Conservation (phyloP, 2,888 invertebrate genomes). For the Calliopum simillimum region DNA sequence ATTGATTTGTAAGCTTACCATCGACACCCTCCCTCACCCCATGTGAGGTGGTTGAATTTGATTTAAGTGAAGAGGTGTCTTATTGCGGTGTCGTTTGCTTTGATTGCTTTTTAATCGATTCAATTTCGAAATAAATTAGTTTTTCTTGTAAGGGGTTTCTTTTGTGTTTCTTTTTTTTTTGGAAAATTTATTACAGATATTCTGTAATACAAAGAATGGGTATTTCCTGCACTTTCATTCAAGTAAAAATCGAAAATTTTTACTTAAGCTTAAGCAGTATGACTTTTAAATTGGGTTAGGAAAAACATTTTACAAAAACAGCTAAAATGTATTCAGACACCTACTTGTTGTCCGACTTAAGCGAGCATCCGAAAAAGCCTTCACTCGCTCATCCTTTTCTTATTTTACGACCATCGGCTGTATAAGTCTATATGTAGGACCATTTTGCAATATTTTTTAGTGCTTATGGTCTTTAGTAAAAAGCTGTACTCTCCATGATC, state of each 20-base stretch:
- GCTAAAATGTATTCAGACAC: too few relatives aligned
- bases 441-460: too few relatives aligned
- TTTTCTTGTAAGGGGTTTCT: constrained; percentile 42
- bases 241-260: too few relatives aligned
- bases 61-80: constrained; percentile 53
- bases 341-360: too few relatives aligned
- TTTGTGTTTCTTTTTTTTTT: background rate
- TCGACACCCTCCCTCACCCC: background rate
- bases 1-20: constrained; percentile 27
- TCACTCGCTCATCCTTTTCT: too few relatives aligned
- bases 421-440: too few relatives aligned
- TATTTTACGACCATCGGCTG: too few relatives aligned
- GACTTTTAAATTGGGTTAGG: too few relatives aligned
- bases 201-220: background rate
- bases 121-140: constrained; percentile 68
- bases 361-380: too few relatives aligned
- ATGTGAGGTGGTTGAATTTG: constrained; percentile 15
- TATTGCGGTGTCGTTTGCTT: constrained; percentile 56
- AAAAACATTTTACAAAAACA: background rate
- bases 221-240: background rate
- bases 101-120: constrained; percentile 68
- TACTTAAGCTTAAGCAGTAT: too few relatives aligned
- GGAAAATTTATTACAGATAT: background rate
- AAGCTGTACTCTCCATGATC: too few relatives aligned
- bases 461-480: too few relatives aligned